These are phyloP conservation scores for Sebastes iracundus DNA, from an alignment of 2,797 vertebrate species.

Conservation along the genomic window DNA sequence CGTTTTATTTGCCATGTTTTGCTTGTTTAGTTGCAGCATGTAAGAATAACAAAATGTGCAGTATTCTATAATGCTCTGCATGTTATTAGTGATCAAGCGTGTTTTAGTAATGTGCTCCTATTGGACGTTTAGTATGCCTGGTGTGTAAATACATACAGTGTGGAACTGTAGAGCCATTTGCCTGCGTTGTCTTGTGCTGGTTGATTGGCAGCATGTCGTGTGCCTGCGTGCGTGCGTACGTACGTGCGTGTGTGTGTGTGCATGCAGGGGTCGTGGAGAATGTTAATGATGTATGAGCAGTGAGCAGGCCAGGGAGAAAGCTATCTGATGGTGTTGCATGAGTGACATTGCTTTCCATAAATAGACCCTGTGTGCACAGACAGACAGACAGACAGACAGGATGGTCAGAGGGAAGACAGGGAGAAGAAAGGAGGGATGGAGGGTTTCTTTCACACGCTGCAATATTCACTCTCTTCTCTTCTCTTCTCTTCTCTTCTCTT, in stretches of 20 bases:
- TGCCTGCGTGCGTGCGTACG: constrained; percentile 5
- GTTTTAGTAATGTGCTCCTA: neutral
- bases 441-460: constrained; percentile 42
- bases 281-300: constrained; percentile 84
- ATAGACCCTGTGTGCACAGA: constrained; percentile 74
- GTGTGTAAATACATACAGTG: constrained; percentile 20
- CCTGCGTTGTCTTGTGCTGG: constrained; percentile 15
- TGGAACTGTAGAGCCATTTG: constrained; percentile 28
- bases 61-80: neutral
- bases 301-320: constrained; percentile 75
- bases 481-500: neutral
- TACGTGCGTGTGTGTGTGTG: constrained; percentile 8
- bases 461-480: constrained; percentile 32
- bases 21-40: neutral
- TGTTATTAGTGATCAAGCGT: neutral
- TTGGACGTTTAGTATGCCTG: neutral
- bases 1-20: neutral
- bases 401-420: constrained; percentile 39
- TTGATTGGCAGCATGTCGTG: constrained; percentile 56
- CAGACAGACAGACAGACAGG: constrained; percentile 39
- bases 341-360: constrained; percentile 86
- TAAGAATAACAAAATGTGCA: neutral
- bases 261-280: constrained; percentile 61
- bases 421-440: constrained; percentile 21
- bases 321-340: constrained; percentile 81